These are phyloP conservation scores for Eueides isabella DNA, from an alignment of 1,140 invertebrate genomes.

Conservation along the genomic window DNA sequence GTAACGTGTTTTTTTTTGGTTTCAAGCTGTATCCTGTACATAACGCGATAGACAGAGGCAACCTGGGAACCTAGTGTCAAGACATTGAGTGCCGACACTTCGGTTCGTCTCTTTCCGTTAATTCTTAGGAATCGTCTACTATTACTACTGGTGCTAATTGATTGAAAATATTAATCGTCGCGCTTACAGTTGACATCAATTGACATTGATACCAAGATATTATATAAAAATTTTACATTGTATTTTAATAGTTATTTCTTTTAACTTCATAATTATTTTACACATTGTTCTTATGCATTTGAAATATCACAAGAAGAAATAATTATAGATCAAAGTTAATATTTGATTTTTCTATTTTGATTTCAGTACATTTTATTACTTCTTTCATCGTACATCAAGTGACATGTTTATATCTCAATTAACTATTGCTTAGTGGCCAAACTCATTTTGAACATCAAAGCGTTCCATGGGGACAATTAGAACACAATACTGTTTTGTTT, in stretches of 20 bases:
- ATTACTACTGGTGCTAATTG: no score
- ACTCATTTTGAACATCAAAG: constrained; percentile 50
- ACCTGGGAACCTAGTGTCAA: no score
- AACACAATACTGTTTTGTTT: constrained; percentile 48
- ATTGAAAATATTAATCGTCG: no score
- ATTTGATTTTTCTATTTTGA: constrained; percentile 14
- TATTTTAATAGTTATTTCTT: not conserved
- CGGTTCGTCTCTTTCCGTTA: no score
- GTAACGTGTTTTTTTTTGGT: no score
- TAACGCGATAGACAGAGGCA: no score
- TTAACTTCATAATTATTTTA: not conserved
- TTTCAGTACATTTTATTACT: constrained; percentile 12
- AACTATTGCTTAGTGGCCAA: constrained; percentile 33
- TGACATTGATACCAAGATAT: no score
- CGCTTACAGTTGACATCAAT: no score
- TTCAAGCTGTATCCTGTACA: no score
- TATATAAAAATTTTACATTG: no score
- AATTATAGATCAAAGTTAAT: constrained; percentile 28
- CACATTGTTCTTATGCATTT: not conserved
- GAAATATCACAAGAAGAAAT: not conserved
- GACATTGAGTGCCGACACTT: no score
- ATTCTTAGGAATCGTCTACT: no score
- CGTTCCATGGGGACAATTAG: constrained; percentile 39
- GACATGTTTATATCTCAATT: constrained; percentile 39
- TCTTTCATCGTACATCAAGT: constrained; percentile 41